phyloP scores from a whole-genome alignment of 2,797 vertebrate genomes.

The Epinephelus coioides region DNA sequence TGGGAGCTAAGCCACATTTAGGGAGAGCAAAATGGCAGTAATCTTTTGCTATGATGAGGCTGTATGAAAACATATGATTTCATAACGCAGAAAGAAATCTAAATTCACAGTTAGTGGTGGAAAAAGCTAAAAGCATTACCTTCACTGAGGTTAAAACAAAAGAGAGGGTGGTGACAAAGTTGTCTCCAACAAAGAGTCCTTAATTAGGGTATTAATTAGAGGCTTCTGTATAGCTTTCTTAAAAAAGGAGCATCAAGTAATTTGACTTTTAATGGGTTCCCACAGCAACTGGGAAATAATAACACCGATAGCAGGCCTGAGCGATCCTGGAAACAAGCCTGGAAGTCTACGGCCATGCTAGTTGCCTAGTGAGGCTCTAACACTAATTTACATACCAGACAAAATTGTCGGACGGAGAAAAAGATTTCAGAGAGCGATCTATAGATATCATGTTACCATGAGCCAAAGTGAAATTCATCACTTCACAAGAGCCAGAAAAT shows the following conservation, averaged over 20 bases:
- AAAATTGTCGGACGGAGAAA: conserved; percentile 9
- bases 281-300: conserved; percentile 26
- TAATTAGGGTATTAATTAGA: conserved; percentile 23
- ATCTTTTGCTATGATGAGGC: not conserved
- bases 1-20: conserved; percentile 8
- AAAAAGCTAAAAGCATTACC: not conserved
- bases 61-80: not conserved
- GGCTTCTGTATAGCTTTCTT: conserved; percentile 19
- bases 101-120: not conserved
- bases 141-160: conserved; percentile 1
- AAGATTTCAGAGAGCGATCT: not conserved
- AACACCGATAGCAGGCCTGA: conserved; percentile 9
- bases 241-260: conserved; percentile 22
- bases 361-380: not conserved
- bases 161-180: not conserved
- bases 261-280: conserved; percentile 43
- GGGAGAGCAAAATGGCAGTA: not conserved
- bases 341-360: conserved; percentile 17
- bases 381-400: conserved; percentile 21
- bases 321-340: conserved; percentile 27
- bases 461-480: not conserved
- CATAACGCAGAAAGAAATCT: not conserved
- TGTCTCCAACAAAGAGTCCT: not conserved
- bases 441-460: not conserved
- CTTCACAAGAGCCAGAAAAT: not conserved